Percentiles rank a stretch among this genome's conserved stretches.
Conservation (phyloP, 2,888 invertebrate species). For the Torymus auratus region DNA sequence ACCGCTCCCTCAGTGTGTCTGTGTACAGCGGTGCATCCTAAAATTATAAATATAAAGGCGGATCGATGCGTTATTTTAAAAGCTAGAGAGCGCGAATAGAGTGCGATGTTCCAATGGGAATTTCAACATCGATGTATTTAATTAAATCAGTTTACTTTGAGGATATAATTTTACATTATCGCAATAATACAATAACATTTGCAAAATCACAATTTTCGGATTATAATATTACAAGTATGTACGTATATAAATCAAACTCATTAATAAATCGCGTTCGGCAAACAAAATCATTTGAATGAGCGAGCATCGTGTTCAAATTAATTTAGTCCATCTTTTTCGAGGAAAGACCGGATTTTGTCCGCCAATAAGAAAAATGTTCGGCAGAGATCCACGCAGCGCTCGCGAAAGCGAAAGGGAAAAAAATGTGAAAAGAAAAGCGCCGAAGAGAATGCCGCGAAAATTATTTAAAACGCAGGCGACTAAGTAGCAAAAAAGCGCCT, state of each 20-base stretch:
- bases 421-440: not conserved
- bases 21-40: too few relatives aligned
- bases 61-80: slow-evolving; percentile 27
- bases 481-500: slow-evolving; percentile 23
- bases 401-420: not conserved
- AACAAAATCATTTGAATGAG: too few relatives aligned
- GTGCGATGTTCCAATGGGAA: not conserved
- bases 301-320: too few relatives aligned
- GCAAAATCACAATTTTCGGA: slow-evolving; percentile 15
- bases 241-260: not conserved
- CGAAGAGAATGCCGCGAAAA: slow-evolving; percentile 6
- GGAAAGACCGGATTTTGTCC: too few relatives aligned
- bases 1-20: too few relatives aligned
- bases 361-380: too few relatives aligned
- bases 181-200: not conserved
- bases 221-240: slow-evolving; percentile 9
- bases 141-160: slow-evolving; percentile 20
- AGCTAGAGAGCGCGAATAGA: slow-evolving; percentile 7
- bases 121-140: not conserved
- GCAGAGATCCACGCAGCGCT: too few relatives aligned
- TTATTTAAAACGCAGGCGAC: slow-evolving; percentile 27
- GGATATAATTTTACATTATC: slow-evolving; percentile 17
- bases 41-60: not conserved
- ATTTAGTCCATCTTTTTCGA: too few relatives aligned
- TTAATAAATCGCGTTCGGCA: too few relatives aligned